Evolutionary conservation across 2,113 vertebrate species (phyloP), one percentile per base, ranked within the genome.

Genomic region (Petrocephalus microphthalmus): DNA sequence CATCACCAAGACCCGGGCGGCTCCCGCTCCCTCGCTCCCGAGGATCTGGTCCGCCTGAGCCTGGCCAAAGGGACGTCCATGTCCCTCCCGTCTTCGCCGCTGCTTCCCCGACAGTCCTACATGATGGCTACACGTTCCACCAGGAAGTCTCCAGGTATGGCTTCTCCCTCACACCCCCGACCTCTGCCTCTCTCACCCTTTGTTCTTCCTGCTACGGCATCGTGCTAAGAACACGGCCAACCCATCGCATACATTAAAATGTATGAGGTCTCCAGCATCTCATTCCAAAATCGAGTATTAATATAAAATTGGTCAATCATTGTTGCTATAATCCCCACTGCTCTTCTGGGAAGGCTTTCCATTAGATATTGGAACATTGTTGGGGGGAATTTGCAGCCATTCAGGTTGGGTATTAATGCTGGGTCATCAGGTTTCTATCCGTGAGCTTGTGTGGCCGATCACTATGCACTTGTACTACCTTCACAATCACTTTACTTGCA

Each of bases 31-130:
- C 92, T 93, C 0, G 29, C 88, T 74, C 91, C 94, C 0, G 96
- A 97, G 74, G 97, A 97, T 81, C 89, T 94, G 29, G 96, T 94
- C 78, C 96, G 95, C 89, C 93, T 96, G 87, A 96, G 94, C 90
- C 90, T 98, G 89, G 91, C 96, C 52, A 99, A 97, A 93, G 97
- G 98, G 17, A 97, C 98, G 82, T 99, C 98, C 0, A 97, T 99
- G 97, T 99, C 98, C 0, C 94, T 99, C 84, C 98, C 98, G 0
- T 98, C 98, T n/a, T 99, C 98, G 0, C 98, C 98, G 57, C 95
- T 99, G 74, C 94, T 99, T 93, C 85, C 85, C 22, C 95, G 97
- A 85, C 98, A 99, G 94, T 95, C 96, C 91, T 97, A 96, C 90
- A 92, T 96, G 91, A 94, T 97, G 94, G 96, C 96, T 25, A 92